These are phyloP conservation scores for Leptodactylus fuscus DNA, from an alignment of 2,113 vertebrate species.

Conservation along the genomic window DNA sequence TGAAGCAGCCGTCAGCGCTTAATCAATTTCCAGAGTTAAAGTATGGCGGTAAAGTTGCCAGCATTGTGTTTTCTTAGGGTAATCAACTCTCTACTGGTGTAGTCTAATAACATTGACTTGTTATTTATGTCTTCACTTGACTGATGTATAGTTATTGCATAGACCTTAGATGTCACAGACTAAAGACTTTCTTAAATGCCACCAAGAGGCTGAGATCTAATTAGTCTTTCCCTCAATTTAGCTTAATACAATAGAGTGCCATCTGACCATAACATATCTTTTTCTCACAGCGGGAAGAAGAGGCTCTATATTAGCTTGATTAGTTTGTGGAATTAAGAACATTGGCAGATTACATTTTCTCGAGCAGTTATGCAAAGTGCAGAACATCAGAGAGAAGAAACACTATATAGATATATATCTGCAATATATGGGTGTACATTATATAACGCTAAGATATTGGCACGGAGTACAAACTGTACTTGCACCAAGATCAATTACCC, in stretches of 20 bases:
- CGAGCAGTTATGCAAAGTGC: not conserved
- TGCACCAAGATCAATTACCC: no score
- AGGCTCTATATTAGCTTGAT: conserved; percentile 61
- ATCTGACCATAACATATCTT: conserved; percentile 64
- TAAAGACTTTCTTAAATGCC: conserved; percentile 65
- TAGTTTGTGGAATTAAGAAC: conserved; percentile 58
- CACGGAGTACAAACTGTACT: no score
- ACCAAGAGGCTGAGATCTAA: conserved; percentile 70
- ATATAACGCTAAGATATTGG: not conserved
- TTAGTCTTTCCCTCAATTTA: conserved; percentile 67
- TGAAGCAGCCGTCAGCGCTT: conserved; percentile 69
- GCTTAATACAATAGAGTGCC: conserved; percentile 61
- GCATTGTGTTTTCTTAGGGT: conserved; percentile 71
- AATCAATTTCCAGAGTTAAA: conserved; percentile 71
- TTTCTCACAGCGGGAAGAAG: conserved; percentile 65
- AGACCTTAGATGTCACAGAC: conserved; percentile 70
- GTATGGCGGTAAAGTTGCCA: conserved; percentile 64
- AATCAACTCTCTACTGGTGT: conserved; percentile 71
- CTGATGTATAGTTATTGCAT: conserved; percentile 67
- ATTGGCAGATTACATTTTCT: conserved; percentile 28
- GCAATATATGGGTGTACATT: not conserved
- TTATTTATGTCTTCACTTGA: conserved; percentile 69
- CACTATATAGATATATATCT: not conserved
- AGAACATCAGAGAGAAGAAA: not conserved
- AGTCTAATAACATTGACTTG: conserved; percentile 73